Base-by-base conservation (phyloP, 2,888 invertebrate species). In the Prenolepis imparis region DNA sequence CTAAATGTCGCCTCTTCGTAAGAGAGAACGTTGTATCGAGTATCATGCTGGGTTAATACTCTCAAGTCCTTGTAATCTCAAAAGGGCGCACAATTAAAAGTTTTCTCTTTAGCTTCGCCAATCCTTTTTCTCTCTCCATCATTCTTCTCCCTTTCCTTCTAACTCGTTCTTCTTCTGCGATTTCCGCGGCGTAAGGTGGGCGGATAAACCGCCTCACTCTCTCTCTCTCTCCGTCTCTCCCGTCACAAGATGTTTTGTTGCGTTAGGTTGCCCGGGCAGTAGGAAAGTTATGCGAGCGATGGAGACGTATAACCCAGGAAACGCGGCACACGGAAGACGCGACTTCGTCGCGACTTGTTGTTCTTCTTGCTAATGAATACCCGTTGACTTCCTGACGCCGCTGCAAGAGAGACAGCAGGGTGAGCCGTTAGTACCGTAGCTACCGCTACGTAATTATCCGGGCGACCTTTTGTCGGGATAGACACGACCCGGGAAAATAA, bases 361-460 rank as follows among this genome's bases (percentile, higher is more conserved):
- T 88, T 82, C 82, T 84, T 83, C 88, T 84, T 88, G 90, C 91
- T 91, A 91, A 91, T 90, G 90, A 91, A 90, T 91, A 90, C 86
- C 86, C 84, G 87, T 86, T 87, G 89, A 89, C 89, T 90, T 90
- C 86, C 85, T 67, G 87, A 84, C 87, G 86, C 84, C 73, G 57
- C 57, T 64, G 63, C 39, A 24, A 66, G 63, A 64, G 52, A 75
- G 81, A 81, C 52, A 73, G 77, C 82, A 28, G 39, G 24, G 24
- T 41, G 57, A 77, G 44, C 82, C 57, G 77, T 66, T 82, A 44
- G 57, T 77, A 61, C 63, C 66, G 78, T 68, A 78, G 78, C 67
- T 68, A 83, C 77, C 78, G 78, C 78, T 77, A 80, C 86, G 86
- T 90, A 90, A 91, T 90, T 90, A 90, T 86, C 83, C 83, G 83